These are phyloP conservation scores for Brachyopa scutellaris DNA, from an alignment of 2,888 invertebrate genomes.

Conservation along the genomic window DNA sequence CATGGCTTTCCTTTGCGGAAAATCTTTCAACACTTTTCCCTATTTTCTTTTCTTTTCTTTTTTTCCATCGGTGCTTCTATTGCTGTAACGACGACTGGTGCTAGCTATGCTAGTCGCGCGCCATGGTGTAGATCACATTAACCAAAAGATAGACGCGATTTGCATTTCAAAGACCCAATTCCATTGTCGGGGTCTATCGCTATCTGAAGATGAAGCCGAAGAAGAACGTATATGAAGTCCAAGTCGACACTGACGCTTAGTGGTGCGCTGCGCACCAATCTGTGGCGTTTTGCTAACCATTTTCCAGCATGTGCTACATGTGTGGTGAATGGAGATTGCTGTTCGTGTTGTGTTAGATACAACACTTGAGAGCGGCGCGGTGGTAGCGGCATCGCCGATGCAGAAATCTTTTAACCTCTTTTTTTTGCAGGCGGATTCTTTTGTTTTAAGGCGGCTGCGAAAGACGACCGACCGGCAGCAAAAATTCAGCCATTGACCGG, in stretches of 20 bases:
- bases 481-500: conserved; percentile 56
- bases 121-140: conserved; percentile 55
- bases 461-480: conserved; percentile 14
- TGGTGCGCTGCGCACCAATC: conserved; percentile 44
- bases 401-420: conserved; percentile 69
- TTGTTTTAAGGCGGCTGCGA: conserved; percentile 45
- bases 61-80: neutral
- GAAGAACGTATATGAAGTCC: conserved; percentile 18
- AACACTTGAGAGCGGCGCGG: conserved; percentile 41
- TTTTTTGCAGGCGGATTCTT: conserved; percentile 54
- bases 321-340: conserved; percentile 23
- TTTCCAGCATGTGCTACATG: conserved; percentile 39
- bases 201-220: conserved; percentile 58
- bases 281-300: conserved; percentile 51
- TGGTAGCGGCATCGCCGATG: conserved; percentile 52
- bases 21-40: conserved; percentile 59
- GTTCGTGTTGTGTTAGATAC: conserved; percentile 39
- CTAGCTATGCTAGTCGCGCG: conserved; percentile 26
- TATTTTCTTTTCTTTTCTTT: conserved; percentile 3
- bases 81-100: neutral
- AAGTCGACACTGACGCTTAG: conserved; percentile 26
- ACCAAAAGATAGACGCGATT: conserved; percentile 63
- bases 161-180: conserved; percentile 72
- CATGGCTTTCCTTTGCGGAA: conserved; percentile 54
- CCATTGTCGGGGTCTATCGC: conserved; percentile 64